phyloP scores from a whole-genome alignment of 1,140 invertebrate genomes.

The Scylla paramamosain region DNA sequence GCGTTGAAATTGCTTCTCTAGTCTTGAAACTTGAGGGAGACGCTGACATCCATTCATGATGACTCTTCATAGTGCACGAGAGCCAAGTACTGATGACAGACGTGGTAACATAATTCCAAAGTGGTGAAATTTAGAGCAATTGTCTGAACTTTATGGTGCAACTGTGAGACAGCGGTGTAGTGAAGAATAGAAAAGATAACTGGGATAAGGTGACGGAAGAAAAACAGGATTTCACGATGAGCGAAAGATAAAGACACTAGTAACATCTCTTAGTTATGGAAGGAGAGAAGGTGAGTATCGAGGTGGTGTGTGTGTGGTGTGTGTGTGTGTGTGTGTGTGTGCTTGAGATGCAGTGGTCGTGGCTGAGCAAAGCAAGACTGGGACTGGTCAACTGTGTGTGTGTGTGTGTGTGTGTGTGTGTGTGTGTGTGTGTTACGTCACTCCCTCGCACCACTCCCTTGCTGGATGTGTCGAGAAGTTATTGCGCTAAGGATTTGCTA shows the following conservation, averaged over 20 bases:
- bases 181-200: neutral
- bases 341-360: neutral
- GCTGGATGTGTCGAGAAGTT: neutral
- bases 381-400: too few species aligned
- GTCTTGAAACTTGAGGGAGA: neutral
- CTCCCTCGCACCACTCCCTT: neutral
- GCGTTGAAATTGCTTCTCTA: neutral
- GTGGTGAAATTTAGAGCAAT: neutral
- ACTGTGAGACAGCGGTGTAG: neutral
- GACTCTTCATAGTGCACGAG: neutral
- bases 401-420: neutral
- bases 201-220: neutral
- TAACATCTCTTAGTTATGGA: neutral
- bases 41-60: neutral
- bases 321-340: neutral
- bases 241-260: neutral
- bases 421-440: neutral
- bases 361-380: neutral
- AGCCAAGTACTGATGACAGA: neutral
- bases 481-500: neutral
- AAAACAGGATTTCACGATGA: neutral
- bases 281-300: neutral
- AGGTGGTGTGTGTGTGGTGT: neutral
- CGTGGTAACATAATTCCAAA: neutral
- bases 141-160: neutral